phyloP scores from a whole-genome alignment of 2,888 invertebrate genomes.

The Drepana falcataria region DNA sequence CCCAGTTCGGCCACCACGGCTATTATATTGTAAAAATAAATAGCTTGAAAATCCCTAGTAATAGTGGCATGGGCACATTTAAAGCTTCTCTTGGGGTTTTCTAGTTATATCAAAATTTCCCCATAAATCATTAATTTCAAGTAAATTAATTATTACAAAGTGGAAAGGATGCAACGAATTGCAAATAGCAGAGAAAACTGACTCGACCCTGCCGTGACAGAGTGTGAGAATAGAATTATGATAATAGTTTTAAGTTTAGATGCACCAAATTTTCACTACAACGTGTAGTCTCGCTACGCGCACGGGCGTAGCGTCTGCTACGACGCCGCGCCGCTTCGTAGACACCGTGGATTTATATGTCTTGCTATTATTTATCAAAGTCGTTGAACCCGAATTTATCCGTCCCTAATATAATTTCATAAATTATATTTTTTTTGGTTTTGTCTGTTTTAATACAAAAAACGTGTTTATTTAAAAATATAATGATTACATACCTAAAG shows the following conservation, averaged over 20 bases:
- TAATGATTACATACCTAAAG: no score
- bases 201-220: conserved; percentile 52
- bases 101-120: no score
- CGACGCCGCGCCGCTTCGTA: conserved; percentile 43
- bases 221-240: conserved; percentile 68
- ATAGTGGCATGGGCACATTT: no score
- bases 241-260: conserved; percentile 72
- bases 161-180: conserved; percentile 49
- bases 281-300: conserved; percentile 51
- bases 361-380: conserved; percentile 53
- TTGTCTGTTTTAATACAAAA: no score
- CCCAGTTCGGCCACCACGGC: no score
- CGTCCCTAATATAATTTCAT: conserved; percentile 11
- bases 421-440: no score
- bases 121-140: neutral
- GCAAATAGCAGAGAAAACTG: conserved; percentile 33
- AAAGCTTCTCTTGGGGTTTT: no score
- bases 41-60: no score
- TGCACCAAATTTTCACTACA: conserved; percentile 57
- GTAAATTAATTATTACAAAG: conserved; percentile 30
- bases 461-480: no score
- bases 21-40: no score
- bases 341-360: conserved; percentile 56
- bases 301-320: conserved; percentile 34
- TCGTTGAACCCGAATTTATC: conserved; percentile 46